Evolutionary conservation across 2,113 vertebrate species (phyloP), one percentile per base, ranked within the genome.

Genomic region (Microtus richardsoni): DNA sequence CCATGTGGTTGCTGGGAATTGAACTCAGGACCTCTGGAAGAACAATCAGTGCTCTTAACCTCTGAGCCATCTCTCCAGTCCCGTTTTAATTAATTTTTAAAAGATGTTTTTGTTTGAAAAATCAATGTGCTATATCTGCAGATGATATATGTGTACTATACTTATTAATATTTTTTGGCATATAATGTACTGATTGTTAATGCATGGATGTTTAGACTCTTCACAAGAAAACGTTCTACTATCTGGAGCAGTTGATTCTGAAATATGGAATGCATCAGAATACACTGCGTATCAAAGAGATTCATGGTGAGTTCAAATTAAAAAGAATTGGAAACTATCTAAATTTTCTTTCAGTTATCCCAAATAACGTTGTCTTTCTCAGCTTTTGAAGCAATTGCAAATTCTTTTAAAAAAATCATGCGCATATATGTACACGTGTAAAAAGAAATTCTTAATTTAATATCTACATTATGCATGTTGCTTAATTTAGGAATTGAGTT

Each of bases 171-270:
- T 16, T 68, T 88, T 78, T 73, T 71, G 70, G 3, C 6, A 41
- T 87, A 88, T 93, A 21, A 41, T 44, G 44, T 66, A 77, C 41
- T 97, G 36, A 44, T 80, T 84, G 74, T 82, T 93, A 71, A 83
- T 94, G 54, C 60, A 89, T 96, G 96, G 94, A 54, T 52, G 21
- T 95, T 97, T 97, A 99, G 99, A 99, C 99, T 39, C 75, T 98
- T 89, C 99, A 99, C 98, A 99, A 99, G 98, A 99, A 99, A 98
- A 99, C 99, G 0, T 99, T 99, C 98, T 99, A 98, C 97, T 99
- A 99, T 96, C 97, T 99, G 98, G 99, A 99, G 95, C 99, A 99
- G 97, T 98, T 99, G 98, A 99, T 99, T 98, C 98, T 99, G 82
- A 99, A 99, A 95, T 99, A 99, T 96, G 99, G 98, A 97, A 99